These are phyloP conservation scores for Amazona guildingii DNA, from an alignment of 2,113 vertebrate genomes.

Conservation along the genomic window DNA sequence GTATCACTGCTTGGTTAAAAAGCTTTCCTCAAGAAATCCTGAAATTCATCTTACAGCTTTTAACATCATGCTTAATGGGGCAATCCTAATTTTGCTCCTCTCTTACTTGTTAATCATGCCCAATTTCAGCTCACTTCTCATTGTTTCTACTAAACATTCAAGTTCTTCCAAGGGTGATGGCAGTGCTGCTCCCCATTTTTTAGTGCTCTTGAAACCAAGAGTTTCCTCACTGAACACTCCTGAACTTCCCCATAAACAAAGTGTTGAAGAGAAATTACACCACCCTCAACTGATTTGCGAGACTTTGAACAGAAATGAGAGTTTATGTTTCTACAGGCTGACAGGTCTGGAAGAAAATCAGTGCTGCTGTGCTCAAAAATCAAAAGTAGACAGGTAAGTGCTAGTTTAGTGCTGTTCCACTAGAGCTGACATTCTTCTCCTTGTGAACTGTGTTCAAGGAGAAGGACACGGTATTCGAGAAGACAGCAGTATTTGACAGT, in stretches of 20 bases:
- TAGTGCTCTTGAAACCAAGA: background rate
- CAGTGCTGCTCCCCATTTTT: background rate
- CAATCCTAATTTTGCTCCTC: background rate
- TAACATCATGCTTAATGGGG: background rate
- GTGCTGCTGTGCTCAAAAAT: background rate
- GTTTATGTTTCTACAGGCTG: background rate
- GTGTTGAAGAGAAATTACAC: background rate
- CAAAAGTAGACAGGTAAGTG: background rate
- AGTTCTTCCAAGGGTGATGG: background rate
- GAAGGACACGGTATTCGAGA: background rate
- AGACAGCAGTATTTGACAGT: background rate
- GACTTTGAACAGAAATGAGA: background rate
- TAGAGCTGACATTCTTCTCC: background rate
- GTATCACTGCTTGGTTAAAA: background rate
- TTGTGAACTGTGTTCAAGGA: background rate
- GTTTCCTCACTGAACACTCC: background rate
- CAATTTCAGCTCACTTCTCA: background rate
- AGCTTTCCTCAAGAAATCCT: background rate
- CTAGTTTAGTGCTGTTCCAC: background rate
- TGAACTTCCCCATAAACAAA: background rate
- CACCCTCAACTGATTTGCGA: background rate
- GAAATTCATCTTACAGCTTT: background rate
- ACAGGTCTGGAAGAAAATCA: background rate
- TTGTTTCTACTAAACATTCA: background rate
- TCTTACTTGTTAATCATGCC: background rate